Base-by-base conservation (phyloP, 2,113 vertebrate genomes). In the Aegotheles bennettii region DNA sequence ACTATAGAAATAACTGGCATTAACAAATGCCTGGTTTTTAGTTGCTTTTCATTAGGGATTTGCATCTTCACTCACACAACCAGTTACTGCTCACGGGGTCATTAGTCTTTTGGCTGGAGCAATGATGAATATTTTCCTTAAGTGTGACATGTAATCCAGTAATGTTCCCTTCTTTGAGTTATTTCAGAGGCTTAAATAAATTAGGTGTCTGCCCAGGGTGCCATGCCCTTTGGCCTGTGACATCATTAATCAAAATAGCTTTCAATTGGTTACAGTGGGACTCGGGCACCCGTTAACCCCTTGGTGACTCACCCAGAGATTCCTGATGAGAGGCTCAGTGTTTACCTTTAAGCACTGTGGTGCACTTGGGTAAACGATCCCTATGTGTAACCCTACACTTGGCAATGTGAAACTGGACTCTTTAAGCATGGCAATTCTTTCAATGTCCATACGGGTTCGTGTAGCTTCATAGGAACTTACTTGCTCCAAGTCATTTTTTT, bases 171-270 rank as follows among this genome's bases (percentile, higher is more conserved):
- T 98, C 96, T 97, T 97, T 98, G 98, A 98, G 98, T 98, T 96
- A 97, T 98, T 98, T 96, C 97, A 98, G 98, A 99, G 99, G 98
- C 98, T 99, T 98, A 99, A 99, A 99, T 99, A 98, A 99, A 99
- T 99, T 99, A 99, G 98, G 98, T 98, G 98, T 98, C 99, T 98
- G 98, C 98, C 98, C 98, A 98, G 98, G 98, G 98, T 98, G 98
- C 97, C 84, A 79, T 94, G 98, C 98, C 98, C 99, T 99, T 97
- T 97, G 98, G 97, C 99, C 99, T 95, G 67, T 97, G 97, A 98
- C 98, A 98, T 99, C 99, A 99, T 99, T 98, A 98, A 99, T 99
- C 99, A 99, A 97, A 96, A 96, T 96, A 97, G 98, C 98, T 96
- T 98, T 97, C 98, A 98, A 94, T 98, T 98, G 97, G 98, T 97